Base-by-base conservation (phyloP, 1,140 invertebrate species). In the Paracyclopina nana region DNA sequence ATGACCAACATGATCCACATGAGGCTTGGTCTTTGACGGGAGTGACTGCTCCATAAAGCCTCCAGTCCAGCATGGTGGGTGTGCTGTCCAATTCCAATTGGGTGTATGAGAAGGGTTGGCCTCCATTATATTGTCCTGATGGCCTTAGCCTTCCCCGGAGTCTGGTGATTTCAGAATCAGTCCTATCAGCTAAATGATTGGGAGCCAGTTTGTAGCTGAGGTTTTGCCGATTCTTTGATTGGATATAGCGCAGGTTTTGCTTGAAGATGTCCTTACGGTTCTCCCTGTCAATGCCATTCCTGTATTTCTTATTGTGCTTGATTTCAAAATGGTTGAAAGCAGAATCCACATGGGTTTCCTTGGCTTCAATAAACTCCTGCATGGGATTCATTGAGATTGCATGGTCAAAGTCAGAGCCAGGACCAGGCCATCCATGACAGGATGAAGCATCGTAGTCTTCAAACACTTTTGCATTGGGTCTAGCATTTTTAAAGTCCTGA, bases 1-100 rank as follows among this genome's bases (percentile, higher is more conserved):
- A 95, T 60, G 80, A 84, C 88, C 88, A 95, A 61, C 90, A 96
- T 8, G 85, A 91, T 2, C 90, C 90, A 68, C 91, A 96, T 46
- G 95, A 82, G 0, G 82, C 86, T 69, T 94, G 86, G 74, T 92
- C 83, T 73, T 91, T 92, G 0, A 94, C 81, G 0, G 87, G 88
- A 1, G 84, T 92, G 1, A 95, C 88, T 56, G 87, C 90, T 27
- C 85, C 88, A 60, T 73, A 78, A 1, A 94, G 62, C 58, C 88
- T 76, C 90, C 90, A 95, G 67, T 95, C 87, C 54, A 79, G 70
- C 57, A 70, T 72, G 1, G 73, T 69, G 4, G 84, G 84, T 27
- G 84, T 52, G 22, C 44, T 42, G 24, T 57, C 50, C 20, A 51
- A 56, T 24, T 58, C 55, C 9, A 65, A 60, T 6, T 63, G 52